phyloP scores from a whole-genome alignment of 2,113 vertebrate genomes.

The Cygnus buccinator region DNA sequence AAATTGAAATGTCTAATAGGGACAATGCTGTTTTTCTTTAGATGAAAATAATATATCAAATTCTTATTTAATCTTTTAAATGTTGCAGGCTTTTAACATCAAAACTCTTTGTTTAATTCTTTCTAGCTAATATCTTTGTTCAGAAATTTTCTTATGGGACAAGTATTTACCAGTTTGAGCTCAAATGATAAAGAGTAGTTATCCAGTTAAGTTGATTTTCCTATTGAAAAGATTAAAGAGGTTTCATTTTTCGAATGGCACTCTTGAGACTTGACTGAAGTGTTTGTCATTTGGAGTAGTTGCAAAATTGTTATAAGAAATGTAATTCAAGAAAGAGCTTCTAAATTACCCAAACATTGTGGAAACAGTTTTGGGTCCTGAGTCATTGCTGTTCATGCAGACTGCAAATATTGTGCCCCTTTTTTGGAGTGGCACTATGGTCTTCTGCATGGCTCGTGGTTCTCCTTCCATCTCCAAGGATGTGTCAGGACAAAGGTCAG shows the following conservation, averaged over 20 bases:
- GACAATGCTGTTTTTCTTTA: conserved; percentile 24
- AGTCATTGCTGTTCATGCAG: neutral
- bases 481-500: neutral
- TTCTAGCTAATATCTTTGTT: neutral
- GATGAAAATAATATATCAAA: conserved; percentile 10
- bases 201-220: conserved; percentile 50
- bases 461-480: neutral
- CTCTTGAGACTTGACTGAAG: conserved; percentile 31
- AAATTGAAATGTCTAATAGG: conserved; percentile 31
- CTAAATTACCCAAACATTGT: neutral
- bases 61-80: neutral
- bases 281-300: conserved; percentile 8
- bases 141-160: neutral
- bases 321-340: neutral
- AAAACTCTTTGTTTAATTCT: neutral
- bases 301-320: neutral
- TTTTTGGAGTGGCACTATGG: neutral
- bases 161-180: neutral
- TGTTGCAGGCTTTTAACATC: neutral
- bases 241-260: conserved; percentile 26
- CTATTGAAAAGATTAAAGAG: conserved; percentile 40
- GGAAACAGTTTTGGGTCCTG: neutral
- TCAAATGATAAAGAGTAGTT: neutral
- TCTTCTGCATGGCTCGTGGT: neutral
- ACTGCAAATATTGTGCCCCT: neutral